A percentile compares a stretch with the other conserved stretches of the same genome.
These are phyloP conservation scores for Poecile atricapillus DNA, from an alignment of 2,113 vertebrate genomes.

Conservation along the genomic window DNA sequence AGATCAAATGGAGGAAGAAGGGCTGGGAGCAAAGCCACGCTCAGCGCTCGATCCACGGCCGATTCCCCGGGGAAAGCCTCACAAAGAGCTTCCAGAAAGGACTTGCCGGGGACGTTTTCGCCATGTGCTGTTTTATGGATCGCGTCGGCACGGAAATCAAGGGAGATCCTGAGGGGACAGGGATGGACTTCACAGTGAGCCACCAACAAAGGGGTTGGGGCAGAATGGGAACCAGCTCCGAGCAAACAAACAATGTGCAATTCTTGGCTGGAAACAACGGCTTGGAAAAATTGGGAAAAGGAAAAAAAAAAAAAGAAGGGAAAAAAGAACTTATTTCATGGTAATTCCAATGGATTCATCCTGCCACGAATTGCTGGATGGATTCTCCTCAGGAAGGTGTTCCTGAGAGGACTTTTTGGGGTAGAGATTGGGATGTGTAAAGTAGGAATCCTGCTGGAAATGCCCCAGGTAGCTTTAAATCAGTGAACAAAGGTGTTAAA, in stretches of 20 bases:
- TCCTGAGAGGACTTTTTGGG: neutral
- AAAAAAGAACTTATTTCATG: neutral
- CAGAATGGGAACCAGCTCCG: neutral
- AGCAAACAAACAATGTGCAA: slow-evolving; percentile 21
- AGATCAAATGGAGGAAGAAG: slow-evolving; percentile 15
- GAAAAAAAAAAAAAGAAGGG: neutral
- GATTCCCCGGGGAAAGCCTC: neutral
- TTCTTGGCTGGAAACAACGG: slow-evolving; percentile 12
- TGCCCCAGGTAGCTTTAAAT: neutral
- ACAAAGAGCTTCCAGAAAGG: neutral
- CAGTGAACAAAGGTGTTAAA: accelerated
- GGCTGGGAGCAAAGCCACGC: neutral
- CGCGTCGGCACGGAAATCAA: neutral
- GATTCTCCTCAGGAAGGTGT: neutral
- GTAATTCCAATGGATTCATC: neutral
- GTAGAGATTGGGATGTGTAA: neutral
- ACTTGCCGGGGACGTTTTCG: neutral
- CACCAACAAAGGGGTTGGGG: slow-evolving; percentile 37
- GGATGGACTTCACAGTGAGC: slow-evolving; percentile 18
- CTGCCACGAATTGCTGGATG: neutral
- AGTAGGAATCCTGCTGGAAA: neutral
- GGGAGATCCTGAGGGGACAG: slow-evolving; percentile 44
- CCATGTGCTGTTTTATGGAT: slow-evolving; percentile 32
- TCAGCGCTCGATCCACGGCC: neutral
- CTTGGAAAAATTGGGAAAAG: neutral